Percentiles rank a stretch among this genome's conserved stretches.
These are phyloP conservation scores for Azemiops feae DNA, from an alignment of 2,113 vertebrate genomes.

Conservation along the genomic window DNA sequence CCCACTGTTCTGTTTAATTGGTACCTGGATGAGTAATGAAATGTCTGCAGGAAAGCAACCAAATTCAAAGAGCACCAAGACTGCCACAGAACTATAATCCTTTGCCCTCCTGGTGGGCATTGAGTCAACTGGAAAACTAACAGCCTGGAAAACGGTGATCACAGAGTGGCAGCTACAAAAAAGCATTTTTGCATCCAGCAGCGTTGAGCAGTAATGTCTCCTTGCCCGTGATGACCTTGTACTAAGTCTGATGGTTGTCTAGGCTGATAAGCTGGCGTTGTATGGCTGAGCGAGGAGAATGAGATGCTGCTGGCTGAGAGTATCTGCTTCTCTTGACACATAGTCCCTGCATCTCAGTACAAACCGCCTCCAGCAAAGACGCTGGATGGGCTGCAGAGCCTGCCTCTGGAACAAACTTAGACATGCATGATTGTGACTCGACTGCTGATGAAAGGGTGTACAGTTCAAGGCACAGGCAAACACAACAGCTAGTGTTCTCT, in stretches of 20 bases:
- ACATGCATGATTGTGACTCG: not conserved
- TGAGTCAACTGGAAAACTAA: not conserved
- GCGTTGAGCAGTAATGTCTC: not conserved
- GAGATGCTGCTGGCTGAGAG: not conserved
- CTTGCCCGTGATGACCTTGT: fast-evolving
- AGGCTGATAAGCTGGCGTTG: not conserved
- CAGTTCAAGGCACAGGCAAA: not conserved
- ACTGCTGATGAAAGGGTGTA: not conserved
- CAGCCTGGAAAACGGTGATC: not conserved
- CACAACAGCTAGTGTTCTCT: not conserved
- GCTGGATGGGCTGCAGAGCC: not conserved
- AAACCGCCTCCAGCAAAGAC: not conserved
- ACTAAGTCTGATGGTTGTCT: fast-evolving
- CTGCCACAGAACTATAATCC: not conserved
- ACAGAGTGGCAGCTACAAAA: not conserved
- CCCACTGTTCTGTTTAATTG: too few relatives aligned
- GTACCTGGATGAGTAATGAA: too few relatives aligned
- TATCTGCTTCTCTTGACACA: not conserved
- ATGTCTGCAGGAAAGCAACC: too few relatives aligned
- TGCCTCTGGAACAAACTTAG: not conserved
- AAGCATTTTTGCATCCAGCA: not conserved
- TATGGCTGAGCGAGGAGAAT: not conserved
- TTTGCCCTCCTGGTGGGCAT: not conserved
- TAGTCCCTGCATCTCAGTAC: not conserved
- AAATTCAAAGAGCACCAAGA: too few relatives aligned